These are phyloP conservation scores for Oegoconia quadripuncta DNA, from an alignment of 2,888 invertebrate species.

Conservation along the genomic window DNA sequence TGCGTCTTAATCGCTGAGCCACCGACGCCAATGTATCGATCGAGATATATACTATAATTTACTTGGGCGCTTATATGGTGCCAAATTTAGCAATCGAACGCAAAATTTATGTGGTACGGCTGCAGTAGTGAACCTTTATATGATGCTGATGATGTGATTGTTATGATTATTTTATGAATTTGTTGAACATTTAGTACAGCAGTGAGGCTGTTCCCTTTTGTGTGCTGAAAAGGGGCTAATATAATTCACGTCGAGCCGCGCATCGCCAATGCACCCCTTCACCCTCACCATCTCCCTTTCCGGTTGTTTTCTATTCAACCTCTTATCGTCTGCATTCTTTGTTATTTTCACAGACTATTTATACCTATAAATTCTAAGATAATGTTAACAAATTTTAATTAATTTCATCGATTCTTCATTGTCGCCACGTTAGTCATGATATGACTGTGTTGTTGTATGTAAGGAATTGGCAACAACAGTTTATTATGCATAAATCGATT, in stretches of 20 bases:
- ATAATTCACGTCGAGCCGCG: neutral
- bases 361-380: too few relatives aligned
- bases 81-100: too few relatives aligned
- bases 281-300: conserved; percentile 1
- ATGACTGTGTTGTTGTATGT: conserved; percentile 16
- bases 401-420: conserved; percentile 14
- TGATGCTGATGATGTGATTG: neutral
- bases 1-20: too few relatives aligned
- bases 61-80: too few relatives aligned
- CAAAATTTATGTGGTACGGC: too few relatives aligned
- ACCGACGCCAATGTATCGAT: too few relatives aligned
- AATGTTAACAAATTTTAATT: conserved; percentile 15
- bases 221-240: neutral
- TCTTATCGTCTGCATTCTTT: conserved; percentile 12
- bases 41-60: too few relatives aligned
- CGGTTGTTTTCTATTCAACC: conserved; percentile 3
- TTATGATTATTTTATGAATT: too few relatives aligned
- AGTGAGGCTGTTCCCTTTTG: neutral
- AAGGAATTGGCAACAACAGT: conserved; percentile 19
- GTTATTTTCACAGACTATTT: conserved; percentile 11
- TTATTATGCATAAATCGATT: conserved; percentile 43
- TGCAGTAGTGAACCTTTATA: too few relatives aligned
- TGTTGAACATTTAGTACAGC: neutral
- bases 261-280: conserved; percentile 2
- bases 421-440: conserved; percentile 2